Evolutionary conservation across 2,113 vertebrate species (phyloP).

Genomic region (Chiloscyllium plagiosum): DNA sequence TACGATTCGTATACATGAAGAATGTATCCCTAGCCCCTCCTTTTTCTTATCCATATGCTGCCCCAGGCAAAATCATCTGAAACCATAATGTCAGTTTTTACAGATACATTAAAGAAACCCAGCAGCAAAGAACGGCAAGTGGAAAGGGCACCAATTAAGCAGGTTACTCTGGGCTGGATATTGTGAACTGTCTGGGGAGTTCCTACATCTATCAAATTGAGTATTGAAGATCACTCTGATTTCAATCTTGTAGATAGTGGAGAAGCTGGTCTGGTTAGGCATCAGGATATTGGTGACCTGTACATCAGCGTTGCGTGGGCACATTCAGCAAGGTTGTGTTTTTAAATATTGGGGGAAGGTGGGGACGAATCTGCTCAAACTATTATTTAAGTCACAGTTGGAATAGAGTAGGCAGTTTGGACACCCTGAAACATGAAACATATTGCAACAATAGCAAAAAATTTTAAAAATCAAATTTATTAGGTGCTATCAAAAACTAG

Average conservation of each 20-base stretch:
- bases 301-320: not conserved
- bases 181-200: not conserved
- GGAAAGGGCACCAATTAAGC: not conserved
- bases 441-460: not conserved
- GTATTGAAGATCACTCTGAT: not conserved
- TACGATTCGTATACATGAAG: too few species aligned
- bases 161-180: not conserved
- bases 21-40: too few species aligned
- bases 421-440: not conserved
- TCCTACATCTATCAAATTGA: not conserved
- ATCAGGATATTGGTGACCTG: not conserved
- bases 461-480: not conserved
- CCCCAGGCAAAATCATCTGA: too few species aligned
- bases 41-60: too few species aligned
- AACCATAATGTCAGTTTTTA: too few species aligned
- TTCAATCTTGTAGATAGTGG: not conserved
- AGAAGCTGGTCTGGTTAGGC: not conserved
- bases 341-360: not conserved
- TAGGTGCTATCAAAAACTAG: not conserved
- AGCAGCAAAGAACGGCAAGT: not conserved
- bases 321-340: not conserved
- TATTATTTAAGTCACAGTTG: not conserved
- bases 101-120: not conserved
- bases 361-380: not conserved
- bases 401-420: not conserved